Evolutionary conservation across 2,888 invertebrate species (phyloP).

Genomic region (Acronicta leporina): DNA sequence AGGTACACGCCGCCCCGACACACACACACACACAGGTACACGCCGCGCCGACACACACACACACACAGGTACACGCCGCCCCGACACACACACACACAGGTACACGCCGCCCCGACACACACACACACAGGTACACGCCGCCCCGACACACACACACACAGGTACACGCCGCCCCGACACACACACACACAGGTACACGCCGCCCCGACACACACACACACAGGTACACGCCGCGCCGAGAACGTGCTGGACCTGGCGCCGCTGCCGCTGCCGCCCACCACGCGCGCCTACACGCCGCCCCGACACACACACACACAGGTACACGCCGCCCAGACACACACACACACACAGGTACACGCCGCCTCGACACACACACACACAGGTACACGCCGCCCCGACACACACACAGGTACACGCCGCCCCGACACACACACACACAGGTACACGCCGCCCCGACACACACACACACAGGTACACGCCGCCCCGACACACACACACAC

Average conservation of each 20-base stretch:
- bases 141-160: neutral
- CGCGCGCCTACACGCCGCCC: constrained; percentile 72
- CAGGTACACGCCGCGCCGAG: constrained; percentile 74
- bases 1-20: constrained; percentile 87
- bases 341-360: neutral
- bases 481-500: too few species aligned
- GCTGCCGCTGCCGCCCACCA: constrained; percentile 93
- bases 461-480: constrained; percentile 14
- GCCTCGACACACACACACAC: neutral
- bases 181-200: neutral
- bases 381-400: constrained; percentile 88
- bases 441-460: constrained; percentile 79
- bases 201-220: constrained; percentile 53
- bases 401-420: constrained; percentile 91
- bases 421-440: constrained; percentile 90
- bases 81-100: constrained; percentile 91
- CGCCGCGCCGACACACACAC: constrained; percentile 88
- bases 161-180: neutral
- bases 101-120: constrained; percentile 73
- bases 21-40: constrained; percentile 3
- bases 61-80: constrained; percentile 92
- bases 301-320: constrained; percentile 9
- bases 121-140: neutral
- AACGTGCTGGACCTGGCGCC: constrained; percentile 93
- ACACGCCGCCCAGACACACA: neutral